Evolutionary conservation across 2,113 vertebrate species (phyloP).

Genomic region (Esox niger): DNA sequence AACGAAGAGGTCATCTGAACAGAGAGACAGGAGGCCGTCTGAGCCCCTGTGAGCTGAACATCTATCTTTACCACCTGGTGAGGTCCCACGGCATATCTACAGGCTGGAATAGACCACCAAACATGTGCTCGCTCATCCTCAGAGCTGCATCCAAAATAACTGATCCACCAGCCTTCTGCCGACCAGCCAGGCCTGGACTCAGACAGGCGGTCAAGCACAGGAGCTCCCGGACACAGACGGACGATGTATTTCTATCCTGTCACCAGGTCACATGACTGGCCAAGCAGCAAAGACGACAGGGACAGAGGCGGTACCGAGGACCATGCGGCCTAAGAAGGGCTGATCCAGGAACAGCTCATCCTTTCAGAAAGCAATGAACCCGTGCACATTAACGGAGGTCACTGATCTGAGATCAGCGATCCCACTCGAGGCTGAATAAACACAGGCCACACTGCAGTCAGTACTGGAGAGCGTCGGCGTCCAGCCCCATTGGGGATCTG

Average conservation of each 20-base stretch:
- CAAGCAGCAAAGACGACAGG: not conserved
- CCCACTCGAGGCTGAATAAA: too few relatives aligned
- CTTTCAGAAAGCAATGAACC: too few relatives aligned
- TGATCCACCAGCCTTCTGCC: conserved; percentile 14
- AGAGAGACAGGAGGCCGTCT: not conserved
- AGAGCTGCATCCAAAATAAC: conserved; percentile 41
- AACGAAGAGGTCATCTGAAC: too few relatives aligned
- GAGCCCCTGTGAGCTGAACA: not conserved
- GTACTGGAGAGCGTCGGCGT: too few relatives aligned
- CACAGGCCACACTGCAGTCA: too few relatives aligned
- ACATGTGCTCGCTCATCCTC: not conserved
- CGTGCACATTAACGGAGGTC: too few relatives aligned
- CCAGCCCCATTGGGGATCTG: too few relatives aligned
- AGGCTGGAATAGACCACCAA: not conserved
- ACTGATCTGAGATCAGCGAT: too few relatives aligned
- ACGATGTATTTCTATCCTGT: conserved; percentile 58
- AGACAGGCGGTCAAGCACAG: conserved; percentile 1
- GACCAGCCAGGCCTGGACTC: not conserved
- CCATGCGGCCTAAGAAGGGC: not conserved
- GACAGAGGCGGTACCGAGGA: not conserved
- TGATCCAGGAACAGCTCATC: too few relatives aligned
- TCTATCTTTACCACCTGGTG: not conserved
- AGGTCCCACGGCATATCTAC: not conserved
- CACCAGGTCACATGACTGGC: conserved; percentile 43
- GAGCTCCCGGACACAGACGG: not conserved